Evolutionary conservation across 2,797 vertebrate genomes (phyloP).

Genomic region (Chaetophractus vellerosus): DNA sequence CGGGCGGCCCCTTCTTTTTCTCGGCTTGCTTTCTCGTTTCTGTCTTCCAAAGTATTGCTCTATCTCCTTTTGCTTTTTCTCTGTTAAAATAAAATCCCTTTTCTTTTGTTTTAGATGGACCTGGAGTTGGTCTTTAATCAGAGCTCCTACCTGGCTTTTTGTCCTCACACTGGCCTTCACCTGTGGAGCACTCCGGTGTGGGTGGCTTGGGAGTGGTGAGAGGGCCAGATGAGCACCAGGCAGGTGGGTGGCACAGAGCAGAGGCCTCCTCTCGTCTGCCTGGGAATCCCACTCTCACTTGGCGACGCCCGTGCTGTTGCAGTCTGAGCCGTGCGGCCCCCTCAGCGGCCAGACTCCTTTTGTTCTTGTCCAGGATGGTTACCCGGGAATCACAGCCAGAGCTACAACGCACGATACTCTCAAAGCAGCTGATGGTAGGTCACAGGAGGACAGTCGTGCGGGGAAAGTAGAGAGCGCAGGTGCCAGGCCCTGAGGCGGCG

Average conservation of each 20-base stretch:
- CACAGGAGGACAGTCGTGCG: neutral
- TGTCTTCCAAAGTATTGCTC: neutral
- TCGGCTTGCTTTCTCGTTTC: neutral
- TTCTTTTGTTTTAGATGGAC: neutral
- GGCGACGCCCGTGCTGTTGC: neutral
- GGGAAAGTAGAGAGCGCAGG: neutral
- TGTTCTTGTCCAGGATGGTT: neutral
- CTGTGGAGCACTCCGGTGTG: neutral
- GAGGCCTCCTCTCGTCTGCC: neutral
- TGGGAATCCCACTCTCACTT: neutral
- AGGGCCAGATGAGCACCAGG: neutral
- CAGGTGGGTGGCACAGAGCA: neutral
- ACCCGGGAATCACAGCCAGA: neutral
- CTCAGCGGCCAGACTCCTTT: neutral
- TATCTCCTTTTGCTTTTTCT: neutral
- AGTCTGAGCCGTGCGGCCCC: neutral
- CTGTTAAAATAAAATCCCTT: neutral
- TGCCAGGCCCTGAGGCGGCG: neutral
- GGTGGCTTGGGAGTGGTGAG: neutral
- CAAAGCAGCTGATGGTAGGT: neutral
- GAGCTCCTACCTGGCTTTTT: neutral
- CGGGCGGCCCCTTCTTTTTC: neutral
- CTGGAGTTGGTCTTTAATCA: neutral
- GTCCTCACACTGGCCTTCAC: neutral
- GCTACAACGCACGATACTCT: neutral